A percentile compares a stretch with the other conserved stretches of the same genome.
These are phyloP conservation scores for Characodon lateralis DNA, from an alignment of 2,797 vertebrate species.

Conservation along the genomic window DNA sequence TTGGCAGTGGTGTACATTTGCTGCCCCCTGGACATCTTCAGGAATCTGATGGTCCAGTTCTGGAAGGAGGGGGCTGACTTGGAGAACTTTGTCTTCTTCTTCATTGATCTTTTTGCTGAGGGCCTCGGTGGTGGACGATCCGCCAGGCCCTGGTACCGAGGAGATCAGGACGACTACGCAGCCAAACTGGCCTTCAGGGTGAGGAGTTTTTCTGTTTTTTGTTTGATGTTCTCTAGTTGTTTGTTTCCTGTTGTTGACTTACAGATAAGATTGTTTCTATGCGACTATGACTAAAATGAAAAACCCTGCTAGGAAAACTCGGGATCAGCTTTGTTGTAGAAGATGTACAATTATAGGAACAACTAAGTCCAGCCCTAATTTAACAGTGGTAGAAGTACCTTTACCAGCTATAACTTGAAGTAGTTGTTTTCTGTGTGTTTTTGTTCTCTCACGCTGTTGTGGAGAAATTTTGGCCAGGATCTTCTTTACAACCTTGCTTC, in stretches of 20 bases:
- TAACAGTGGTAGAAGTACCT: no score
- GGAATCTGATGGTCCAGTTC: conserved; percentile 86
- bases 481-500: no score
- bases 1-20: conserved; percentile 89
- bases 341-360: no score
- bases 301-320: background rate
- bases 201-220: conserved; percentile 21
- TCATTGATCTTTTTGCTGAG: conserved; percentile 87
- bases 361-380: no score
- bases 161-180: conserved; percentile 77
- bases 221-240: background rate
- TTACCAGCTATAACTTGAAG: no score
- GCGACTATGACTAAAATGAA: background rate
- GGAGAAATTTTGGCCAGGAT: no score
- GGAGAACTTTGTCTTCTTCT: conserved; percentile 89
- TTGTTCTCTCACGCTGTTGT: no score
- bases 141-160: conserved; percentile 82
- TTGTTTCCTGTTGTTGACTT: background rate
- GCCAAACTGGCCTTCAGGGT: conserved; percentile 85
- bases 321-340: no score
- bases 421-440: no score
- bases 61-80: conserved; percentile 73
- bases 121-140: conserved; percentile 74
- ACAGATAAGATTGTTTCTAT: background rate
- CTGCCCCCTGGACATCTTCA: conserved; percentile 83